phyloP scores from a whole-genome alignment of 2,888 invertebrate species.

The Rutpela maculata region DNA sequence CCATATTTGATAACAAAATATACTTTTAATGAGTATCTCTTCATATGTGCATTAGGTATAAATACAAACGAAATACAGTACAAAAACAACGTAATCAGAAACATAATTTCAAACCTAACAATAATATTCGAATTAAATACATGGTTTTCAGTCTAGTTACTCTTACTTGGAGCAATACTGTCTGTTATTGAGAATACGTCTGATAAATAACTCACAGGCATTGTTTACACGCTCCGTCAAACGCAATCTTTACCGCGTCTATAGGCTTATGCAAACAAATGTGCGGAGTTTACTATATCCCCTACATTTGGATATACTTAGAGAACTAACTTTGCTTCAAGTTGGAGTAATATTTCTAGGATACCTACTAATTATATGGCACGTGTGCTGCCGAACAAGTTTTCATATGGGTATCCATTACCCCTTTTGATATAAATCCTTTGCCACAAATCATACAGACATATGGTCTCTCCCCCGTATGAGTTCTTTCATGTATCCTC shows the following conservation, averaged over 20 bases:
- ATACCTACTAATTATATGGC: slow-evolving; percentile 28
- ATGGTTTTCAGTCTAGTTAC: slow-evolving; percentile 31
- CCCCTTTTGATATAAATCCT: slow-evolving; percentile 73
- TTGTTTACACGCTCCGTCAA: too few species aligned
- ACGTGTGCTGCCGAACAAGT: slow-evolving; percentile 55
- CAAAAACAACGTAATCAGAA: slow-evolving; percentile 20
- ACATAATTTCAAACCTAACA: slow-evolving; percentile 7
- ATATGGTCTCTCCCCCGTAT: slow-evolving; percentile 78
- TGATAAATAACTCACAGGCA: not conserved
- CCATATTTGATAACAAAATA: slow-evolving; percentile 21
- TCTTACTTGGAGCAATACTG: slow-evolving; percentile 31
- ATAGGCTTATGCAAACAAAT: not conserved
- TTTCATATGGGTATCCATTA: slow-evolving; percentile 68
- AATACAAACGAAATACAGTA: not conserved
- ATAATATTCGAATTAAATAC: slow-evolving; percentile 21
- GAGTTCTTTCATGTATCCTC: slow-evolving; percentile 79
- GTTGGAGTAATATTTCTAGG: slow-evolving; percentile 21
- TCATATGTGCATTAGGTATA: not conserved
- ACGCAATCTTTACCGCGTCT: too few species aligned
- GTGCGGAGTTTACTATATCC: too few species aligned
- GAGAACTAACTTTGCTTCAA: slow-evolving; percentile 12
- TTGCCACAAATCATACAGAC: slow-evolving; percentile 77
- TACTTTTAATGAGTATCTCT: slow-evolving; percentile 15
- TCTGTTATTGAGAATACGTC: not conserved
- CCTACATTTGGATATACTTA: not conserved